Evolutionary conservation across 2,888 invertebrate species (phyloP).

Genomic region (Ditula angustiorana): DNA sequence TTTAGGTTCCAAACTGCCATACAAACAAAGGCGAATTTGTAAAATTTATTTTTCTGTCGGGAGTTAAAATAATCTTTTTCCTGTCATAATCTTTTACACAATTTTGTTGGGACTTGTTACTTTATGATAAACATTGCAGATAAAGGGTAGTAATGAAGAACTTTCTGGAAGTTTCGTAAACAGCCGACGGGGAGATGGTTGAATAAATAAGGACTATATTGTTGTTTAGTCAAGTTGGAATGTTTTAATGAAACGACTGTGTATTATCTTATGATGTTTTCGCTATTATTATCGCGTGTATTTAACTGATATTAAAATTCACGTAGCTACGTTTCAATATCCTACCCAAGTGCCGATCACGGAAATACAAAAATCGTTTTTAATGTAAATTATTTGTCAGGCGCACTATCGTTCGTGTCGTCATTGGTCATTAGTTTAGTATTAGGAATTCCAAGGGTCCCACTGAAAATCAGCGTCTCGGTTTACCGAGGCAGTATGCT

Average conservation of each 20-base stretch:
- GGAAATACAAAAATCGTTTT: too few relatives aligned
- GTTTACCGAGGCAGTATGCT: too few relatives aligned
- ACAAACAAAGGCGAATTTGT: too few relatives aligned
- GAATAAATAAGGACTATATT: conserved; percentile 31
- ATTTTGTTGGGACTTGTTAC: conserved; percentile 21
- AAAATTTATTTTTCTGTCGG: background rate
- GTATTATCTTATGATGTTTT: background rate
- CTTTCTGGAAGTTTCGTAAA: conserved; percentile 8
- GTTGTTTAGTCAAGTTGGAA: background rate
- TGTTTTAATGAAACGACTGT: background rate
- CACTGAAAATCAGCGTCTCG: too few relatives aligned
- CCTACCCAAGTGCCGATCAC: too few relatives aligned
- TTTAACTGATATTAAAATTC: too few relatives aligned
- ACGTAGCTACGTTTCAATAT: too few relatives aligned
- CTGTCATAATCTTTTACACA: background rate
- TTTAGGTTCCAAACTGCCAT: too few relatives aligned
- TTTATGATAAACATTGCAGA: conserved; percentile 21
- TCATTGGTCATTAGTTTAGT: too few relatives aligned
- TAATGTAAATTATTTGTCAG: too few relatives aligned
- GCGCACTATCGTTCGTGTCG: too few relatives aligned
- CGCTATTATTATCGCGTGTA: background rate
- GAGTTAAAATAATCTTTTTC: background rate
- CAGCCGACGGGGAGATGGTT: background rate
- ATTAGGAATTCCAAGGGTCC: too few relatives aligned
- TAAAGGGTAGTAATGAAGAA: conserved; percentile 32